Base-by-base conservation (phyloP, 2,113 vertebrate species). In the Neogobius melanostomus region DNA sequence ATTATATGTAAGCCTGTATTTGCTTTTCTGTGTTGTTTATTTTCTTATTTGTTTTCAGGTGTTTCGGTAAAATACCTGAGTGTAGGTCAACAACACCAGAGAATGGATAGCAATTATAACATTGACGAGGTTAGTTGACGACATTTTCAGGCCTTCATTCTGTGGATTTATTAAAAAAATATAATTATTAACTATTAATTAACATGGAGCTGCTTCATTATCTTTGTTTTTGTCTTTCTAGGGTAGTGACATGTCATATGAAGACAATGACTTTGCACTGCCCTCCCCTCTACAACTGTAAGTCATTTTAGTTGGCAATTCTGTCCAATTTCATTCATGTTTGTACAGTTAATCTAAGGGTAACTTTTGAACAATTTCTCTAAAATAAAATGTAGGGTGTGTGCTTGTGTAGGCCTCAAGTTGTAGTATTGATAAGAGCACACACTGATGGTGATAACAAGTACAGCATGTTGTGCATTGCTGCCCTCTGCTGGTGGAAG, bases 231-330 rank as follows among this genome's bases (percentile, higher is more conserved):
- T 61, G 42, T 61, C 4, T 61, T 61, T 84, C 5, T 11, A 94
- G 93, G 90, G 82, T 79, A 88, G 88, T 82, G 89, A 91, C 47
- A 72, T 87, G 88, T 94, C 90, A 44, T 90, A 83, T 78, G 90
- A 91, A 71, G 90, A 89, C 67, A 86, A 74, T 60, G 83, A 89
- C 7, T 82, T 81, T 2, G 71, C 81, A 71, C 77, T 89, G 68
- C 83, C 87, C 6, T 91, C 89, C 53, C 87, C 92, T 56, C 6
- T 88, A 17, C 81, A 46, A 79, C 68, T 88, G 93, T 94, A 63
- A 93, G 93, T 90, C 16, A 0, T 45, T 65, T 43, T 8, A 43
- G 3, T 17, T 8, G 10, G 9, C 52, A 54, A 54, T 62, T 44
- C 3, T 6, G 8, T 43, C 42, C 7, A 15, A 11, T 21, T 21